Evolutionary conservation across 2,888 invertebrate genomes (phyloP), one percentile per base, ranked within the genome.

Genomic region (Microctonus brassicae): DNA sequence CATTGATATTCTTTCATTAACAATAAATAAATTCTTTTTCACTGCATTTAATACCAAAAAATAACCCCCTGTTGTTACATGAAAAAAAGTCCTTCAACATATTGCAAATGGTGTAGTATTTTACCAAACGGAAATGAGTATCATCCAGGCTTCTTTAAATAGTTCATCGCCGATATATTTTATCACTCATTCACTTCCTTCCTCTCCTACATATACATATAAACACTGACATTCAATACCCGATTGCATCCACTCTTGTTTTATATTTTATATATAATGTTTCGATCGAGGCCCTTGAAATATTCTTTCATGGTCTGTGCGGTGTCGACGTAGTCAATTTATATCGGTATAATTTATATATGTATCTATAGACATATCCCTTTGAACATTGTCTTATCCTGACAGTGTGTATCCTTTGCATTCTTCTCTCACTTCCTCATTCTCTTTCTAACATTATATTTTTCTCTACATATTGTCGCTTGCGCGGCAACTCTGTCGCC

Each of bases 131-230:
- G 39, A 39, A 39, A 39, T 39, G 39, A n/a, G 13, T 39, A 20
- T 1, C 10, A 53, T 11, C 5, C 17, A 53, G 24, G 53, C 24
- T 53, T 53, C 24, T 24, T 53, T 6, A 11, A 20, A 24, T 26
- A 24, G 13, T 13, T n/a, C n/a, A 39, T 61, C 17, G 22, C 26
- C 62, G 39, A 62, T 62, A n/a, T 57, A 62, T 39, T 62, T 62
- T 62, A 62, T 62, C 62, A 62, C 62, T 47, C 62, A 62, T 62
- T 26, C 42, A 42, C 62, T 62, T 62, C 62, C 62, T 26, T 57
- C 29, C 26, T 29, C n/a, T 42, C 26, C 24, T 26, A 20, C 26
- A 22, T 47, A 62, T 47, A 20, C 20, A 22, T 36, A n/a, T n/a
- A n/a, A n/a, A 24, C 39, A 29, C 26, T 26, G 26, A 26, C 29